Percentiles rank a stretch among this genome's conserved stretches.
Evolutionary conservation across 1,140 invertebrate genomes (phyloP).

Genomic region (Varroa destructor): DNA sequence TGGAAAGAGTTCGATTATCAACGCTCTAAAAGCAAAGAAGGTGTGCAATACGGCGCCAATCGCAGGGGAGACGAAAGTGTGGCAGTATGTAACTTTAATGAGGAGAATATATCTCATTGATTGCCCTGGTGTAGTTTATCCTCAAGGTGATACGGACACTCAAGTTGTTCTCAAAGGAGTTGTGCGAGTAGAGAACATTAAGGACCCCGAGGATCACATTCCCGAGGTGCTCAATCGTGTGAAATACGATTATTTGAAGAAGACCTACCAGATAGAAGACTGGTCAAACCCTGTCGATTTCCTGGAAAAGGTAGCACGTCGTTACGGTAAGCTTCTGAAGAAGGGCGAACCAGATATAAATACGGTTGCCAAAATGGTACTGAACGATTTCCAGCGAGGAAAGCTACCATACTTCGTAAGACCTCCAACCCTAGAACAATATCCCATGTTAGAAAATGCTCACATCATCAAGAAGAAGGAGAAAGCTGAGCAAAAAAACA

Average conservation of each 20-base stretch:
- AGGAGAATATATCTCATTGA: constrained; percentile 92
- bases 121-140: constrained; percentile 97
- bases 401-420: constrained; percentile 85
- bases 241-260: constrained; percentile 70
- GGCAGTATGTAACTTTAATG: constrained; percentile 99
- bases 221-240: constrained; percentile 69
- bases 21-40: constrained; percentile 82
- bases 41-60: constrained; percentile 97
- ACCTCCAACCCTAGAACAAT: constrained; percentile 47
- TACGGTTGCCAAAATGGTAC: constrained; percentile 77
- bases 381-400: constrained; percentile 97
- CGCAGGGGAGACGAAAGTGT: constrained; percentile 94
- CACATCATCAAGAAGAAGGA: constrained; percentile 2
- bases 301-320: constrained; percentile 71
- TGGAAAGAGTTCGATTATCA: constrained; percentile 96
- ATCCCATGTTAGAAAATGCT: constrained; percentile 16
- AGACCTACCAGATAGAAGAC: constrained; percentile 70
- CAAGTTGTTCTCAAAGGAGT: constrained; percentile 82
- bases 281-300: constrained; percentile 65
- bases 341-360: constrained; percentile 76
- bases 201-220: constrained; percentile 89
- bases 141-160: constrained; percentile 67
- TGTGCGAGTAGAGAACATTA: constrained; percentile 74
- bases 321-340: constrained; percentile 78
- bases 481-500: constrained; percentile 3